phyloP scores from a whole-genome alignment of 2,888 invertebrate species.

The Oasisia sp. region DNA sequence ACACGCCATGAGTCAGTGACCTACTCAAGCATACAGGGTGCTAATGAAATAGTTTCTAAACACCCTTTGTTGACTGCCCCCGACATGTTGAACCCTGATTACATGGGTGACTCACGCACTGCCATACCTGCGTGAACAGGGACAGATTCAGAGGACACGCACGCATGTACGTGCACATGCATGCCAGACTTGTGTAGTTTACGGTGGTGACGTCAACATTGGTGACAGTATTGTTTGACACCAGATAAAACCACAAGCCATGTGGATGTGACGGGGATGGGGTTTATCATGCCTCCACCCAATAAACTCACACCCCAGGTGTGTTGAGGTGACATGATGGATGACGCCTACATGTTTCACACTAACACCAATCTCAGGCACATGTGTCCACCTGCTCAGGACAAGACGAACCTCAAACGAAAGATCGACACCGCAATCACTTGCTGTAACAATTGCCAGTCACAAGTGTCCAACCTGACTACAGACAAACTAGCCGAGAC shows the following conservation, averaged over 20 bases:
- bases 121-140: background rate
- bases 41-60: constrained; percentile 3
- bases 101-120: background rate
- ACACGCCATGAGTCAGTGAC: background rate
- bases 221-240: background rate
- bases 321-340: background rate
- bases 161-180: background rate
- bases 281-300: background rate
- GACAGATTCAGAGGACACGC: background rate
- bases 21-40: background rate
- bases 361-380: background rate
- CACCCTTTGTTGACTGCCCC: background rate
- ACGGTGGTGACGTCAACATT: background rate
- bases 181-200: background rate
- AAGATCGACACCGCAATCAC: too few species aligned
- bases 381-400: background rate
- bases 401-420: background rate
- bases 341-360: background rate
- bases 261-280: background rate
- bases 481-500: too few species aligned
- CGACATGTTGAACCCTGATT: background rate
- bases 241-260: background rate
- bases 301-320: background rate
- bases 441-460: too few species aligned
- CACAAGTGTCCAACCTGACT: too few species aligned